Conservation (phyloP, 2,888 invertebrate genomes). For the Polyploca ridens region DNA sequence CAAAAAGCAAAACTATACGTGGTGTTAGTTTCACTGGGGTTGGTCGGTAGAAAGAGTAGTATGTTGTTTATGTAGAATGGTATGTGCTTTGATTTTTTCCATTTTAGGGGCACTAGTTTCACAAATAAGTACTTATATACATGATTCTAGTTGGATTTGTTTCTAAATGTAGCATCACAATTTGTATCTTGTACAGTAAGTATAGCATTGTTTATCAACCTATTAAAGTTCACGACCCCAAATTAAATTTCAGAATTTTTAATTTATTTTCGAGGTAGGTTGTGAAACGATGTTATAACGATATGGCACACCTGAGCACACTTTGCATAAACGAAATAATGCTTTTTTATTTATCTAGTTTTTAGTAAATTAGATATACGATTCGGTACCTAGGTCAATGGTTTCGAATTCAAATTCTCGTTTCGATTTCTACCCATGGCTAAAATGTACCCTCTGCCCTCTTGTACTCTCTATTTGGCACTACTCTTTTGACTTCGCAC, state of each 20-base stretch:
- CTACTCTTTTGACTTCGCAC: constrained; percentile 25
- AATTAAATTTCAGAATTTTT: no score
- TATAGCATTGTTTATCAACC: no score
- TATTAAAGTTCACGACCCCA: no score
- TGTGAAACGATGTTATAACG: no score
- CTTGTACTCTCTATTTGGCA: constrained; percentile 28
- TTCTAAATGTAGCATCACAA: no score
- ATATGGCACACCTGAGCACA: no score
- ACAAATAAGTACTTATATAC: background rate
- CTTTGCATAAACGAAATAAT: no score
- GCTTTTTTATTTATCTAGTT: no score
- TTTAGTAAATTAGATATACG: no score
- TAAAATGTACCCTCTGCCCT: constrained; percentile 29
- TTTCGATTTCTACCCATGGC: background rate
- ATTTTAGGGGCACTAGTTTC: background rate
- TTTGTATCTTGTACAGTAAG: no score
- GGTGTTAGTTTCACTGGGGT: constrained; percentile 81
- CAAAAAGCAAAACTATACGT: constrained; percentile 82
- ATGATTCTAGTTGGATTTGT: no score
- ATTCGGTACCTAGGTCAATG: background rate
- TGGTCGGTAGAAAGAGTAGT: constrained; percentile 47
- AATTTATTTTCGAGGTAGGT: no score
- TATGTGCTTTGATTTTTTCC: constrained; percentile 21
- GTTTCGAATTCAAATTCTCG: background rate
- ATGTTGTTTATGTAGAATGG: constrained; percentile 36